phyloP scores from a whole-genome alignment of 2,797 vertebrate genomes.

The Echiichthys vipera region DNA sequence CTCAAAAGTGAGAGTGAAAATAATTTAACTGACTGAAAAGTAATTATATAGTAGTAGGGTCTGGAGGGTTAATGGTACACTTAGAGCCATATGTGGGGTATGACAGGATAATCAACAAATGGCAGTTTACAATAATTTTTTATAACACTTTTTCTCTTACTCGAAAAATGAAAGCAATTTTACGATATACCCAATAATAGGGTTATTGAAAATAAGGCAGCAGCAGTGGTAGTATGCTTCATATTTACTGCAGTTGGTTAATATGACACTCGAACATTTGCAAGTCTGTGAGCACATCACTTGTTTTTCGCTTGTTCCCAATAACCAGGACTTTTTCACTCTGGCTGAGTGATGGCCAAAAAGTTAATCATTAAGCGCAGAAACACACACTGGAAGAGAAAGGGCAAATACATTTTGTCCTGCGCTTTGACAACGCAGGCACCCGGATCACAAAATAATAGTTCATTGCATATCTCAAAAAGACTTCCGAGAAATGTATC shows the following conservation, averaged over 20 bases:
- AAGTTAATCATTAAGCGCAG: slow-evolving; percentile 74
- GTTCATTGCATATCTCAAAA: slow-evolving; percentile 29
- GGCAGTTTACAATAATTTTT: not conserved
- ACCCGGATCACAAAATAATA: slow-evolving; percentile 28
- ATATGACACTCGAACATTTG: not conserved
- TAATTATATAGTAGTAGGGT: no score
- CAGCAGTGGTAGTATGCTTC: not conserved
- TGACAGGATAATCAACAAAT: slow-evolving; percentile 7
- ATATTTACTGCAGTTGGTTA: slow-evolving; percentile 9
- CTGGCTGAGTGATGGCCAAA: slow-evolving; percentile 38
- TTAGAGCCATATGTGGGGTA: not conserved
- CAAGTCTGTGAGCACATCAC: slow-evolving; percentile 12
- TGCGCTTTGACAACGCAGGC: slow-evolving; percentile 25
- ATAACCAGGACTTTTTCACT: slow-evolving; percentile 22
- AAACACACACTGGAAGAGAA: slow-evolving; percentile 39
- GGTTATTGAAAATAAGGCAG: not conserved
- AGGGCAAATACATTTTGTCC: slow-evolving; percentile 47
- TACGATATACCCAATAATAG: not conserved
- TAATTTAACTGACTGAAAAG: not conserved
- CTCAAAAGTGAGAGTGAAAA: not conserved
- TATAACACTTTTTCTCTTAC: slow-evolving; percentile 3
- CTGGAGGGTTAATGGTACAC: slow-evolving; percentile 6
- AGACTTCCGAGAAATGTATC: slow-evolving; percentile 23
- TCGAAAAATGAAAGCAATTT: not conserved
- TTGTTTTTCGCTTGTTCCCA: slow-evolving; percentile 17